Evolutionary conservation across 2,888 invertebrate species (phyloP), one percentile per base, ranked within the genome.

Genomic region (Drosophila macrospina): DNA sequence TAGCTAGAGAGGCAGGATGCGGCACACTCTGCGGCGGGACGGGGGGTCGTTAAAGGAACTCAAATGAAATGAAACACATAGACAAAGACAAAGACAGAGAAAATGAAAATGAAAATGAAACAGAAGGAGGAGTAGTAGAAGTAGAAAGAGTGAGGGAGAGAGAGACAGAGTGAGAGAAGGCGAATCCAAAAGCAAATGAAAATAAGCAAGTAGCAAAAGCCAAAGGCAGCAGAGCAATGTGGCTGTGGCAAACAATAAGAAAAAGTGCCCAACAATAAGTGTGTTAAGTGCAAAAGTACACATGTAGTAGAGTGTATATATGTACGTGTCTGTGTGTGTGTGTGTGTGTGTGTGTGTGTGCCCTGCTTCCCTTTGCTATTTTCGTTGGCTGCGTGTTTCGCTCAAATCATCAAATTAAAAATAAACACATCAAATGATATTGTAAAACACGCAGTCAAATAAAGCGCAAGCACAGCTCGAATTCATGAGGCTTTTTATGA

Each of bases 351-450:
- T 48, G 16, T 61, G 28, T 60, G 44, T 48, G 63, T 69, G 57
- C 51, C 7, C 28, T 37, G 42, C 59, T 60, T 45, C 41, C 41
- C 47, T 62, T 69, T 66, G 63, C 42, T 67, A 69, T 75, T 76
- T 74, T 66, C 30, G 59, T 69, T 63, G 55, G 51, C 68, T 86
- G 80, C 71, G 77, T 80, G 77, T 68, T 61, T 66, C 36, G 65
- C 47, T 60, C 57, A 72, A 87, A 87, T 75, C 86, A 80, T 80
- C 68, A 86, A 88, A 88, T 84, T 86, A 73, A 86, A 88, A 86
- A 88, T 73, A 86, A 86, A 80, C 84, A 80, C 72, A 80, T 83
- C 69, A 84, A 87, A 78, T 39, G 56, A 74, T 69, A 86, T 79
- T 80, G 80, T 80, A 68, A 80, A 83, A 71, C 64, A 77, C 64